These are phyloP conservation scores for Phenganax marumi DNA, from an alignment of 92 coral and sea anemone species.

Conservation along the genomic window DNA sequence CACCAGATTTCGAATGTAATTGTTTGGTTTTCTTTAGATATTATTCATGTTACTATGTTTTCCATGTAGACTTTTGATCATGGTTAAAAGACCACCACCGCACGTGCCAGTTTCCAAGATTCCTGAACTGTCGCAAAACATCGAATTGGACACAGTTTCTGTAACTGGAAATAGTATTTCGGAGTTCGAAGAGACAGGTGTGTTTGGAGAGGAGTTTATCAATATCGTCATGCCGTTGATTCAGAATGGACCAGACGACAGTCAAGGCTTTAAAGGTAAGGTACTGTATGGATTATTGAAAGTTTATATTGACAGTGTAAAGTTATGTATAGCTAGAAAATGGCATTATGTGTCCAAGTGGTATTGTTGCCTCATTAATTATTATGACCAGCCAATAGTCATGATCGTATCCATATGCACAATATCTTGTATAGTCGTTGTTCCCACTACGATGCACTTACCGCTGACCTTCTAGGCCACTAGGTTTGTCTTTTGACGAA, in stretches of 20 bases:
- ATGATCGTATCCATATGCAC: too few relatives aligned
- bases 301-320: too few relatives aligned
- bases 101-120: slow-evolving; percentile 23
- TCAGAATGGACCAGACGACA: slow-evolving; percentile 51
- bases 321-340: too few relatives aligned
- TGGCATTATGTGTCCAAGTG: too few relatives aligned
- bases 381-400: too few relatives aligned
- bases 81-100: slow-evolving; percentile 84
- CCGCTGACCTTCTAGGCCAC: too few relatives aligned
- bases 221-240: slow-evolving; percentile 75
- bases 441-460: too few relatives aligned
- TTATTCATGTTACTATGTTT: background rate
- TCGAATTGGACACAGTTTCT: slow-evolving; percentile 9
- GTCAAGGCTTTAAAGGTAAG: background rate
- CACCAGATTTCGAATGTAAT: background rate
- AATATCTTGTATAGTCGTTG: too few relatives aligned
- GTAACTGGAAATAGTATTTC: background rate
- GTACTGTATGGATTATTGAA: too few relatives aligned
- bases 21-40: background rate
- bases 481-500: too few relatives aligned
- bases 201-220: slow-evolving; percentile 77
- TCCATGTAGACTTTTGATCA: slow-evolving; percentile 67
- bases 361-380: too few relatives aligned
- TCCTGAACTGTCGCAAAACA: slow-evolving; percentile 15
- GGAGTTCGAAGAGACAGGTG: slow-evolving; percentile 2